Conservation (phyloP, 2,888 invertebrate species). For the Sesia apiformis region DNA sequence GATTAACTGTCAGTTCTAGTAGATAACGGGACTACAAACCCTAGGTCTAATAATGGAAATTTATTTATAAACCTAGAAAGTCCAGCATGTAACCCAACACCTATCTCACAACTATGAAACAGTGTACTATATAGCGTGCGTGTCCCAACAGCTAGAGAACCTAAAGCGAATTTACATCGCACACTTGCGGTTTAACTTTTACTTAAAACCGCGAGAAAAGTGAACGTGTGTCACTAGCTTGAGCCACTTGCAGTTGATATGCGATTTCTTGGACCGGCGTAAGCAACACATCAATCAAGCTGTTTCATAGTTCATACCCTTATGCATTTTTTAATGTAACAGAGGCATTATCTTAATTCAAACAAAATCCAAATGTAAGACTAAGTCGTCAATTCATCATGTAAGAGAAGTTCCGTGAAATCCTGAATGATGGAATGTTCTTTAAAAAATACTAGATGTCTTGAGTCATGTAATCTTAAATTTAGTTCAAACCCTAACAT, state of each 20-base stretch:
- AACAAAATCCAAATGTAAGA: too few relatives aligned
- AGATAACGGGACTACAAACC: too few relatives aligned
- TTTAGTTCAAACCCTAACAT: too few relatives aligned
- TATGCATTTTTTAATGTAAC: too few relatives aligned
- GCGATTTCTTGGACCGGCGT: constrained; percentile 29
- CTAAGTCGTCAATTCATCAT: too few relatives aligned
- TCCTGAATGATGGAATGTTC: too few relatives aligned
- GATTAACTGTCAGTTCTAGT: too few relatives aligned
- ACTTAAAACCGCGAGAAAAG: constrained; percentile 37
- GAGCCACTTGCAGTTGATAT: constrained; percentile 43
- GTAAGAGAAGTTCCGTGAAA: too few relatives aligned
- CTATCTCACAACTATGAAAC: not conserved
- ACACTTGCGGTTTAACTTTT: constrained; percentile 43
- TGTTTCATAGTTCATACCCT: not conserved
- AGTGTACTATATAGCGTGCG: not conserved
- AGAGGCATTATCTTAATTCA: too few relatives aligned
- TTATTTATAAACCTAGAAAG: not conserved
- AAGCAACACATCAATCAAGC: not conserved
- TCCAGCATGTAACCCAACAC: not conserved
- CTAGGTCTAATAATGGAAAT: too few relatives aligned
- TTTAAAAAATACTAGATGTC: too few relatives aligned
- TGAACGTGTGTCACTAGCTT: constrained; percentile 43
- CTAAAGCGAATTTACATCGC: not conserved
- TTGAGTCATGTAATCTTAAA: too few relatives aligned
- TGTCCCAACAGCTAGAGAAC: not conserved